Base-by-base conservation (phyloP, 92 coral and sea anemone genomes). In the Epizoanthus rinbou region DNA sequence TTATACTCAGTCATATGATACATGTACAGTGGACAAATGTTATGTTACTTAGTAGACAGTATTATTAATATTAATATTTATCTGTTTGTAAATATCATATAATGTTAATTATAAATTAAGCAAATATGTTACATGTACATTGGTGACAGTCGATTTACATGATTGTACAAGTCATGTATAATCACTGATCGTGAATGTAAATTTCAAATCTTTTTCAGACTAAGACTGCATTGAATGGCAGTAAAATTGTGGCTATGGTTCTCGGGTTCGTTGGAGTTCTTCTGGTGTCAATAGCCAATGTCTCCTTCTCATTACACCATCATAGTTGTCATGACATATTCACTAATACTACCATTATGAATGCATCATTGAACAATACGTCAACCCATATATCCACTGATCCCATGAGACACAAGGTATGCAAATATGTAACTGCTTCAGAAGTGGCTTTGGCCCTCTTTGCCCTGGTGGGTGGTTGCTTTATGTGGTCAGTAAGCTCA, bases 401-500 rank as follows among this genome's bases (percentile, higher is more conserved):
- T 9, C 58, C 68, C 7, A 13, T 72, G 25, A 50, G 7, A 6
- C 18, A 62, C 65, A 56, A 63, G 43, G 17, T 11, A 69, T 9
- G 87, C 93, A 62, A 76, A 69, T 19, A 85, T 87, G 16, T 85
- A 57, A 91, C 91, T 22, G 16, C 45, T 64, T 33, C 41, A 19
- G 91, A 90, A 23, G 86, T 90, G 50, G 60, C 87, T n/a, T 25
- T 85, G 31, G 81, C 94, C 25, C 74, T 94, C 65, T 56, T 96
- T 35, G 92, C 94, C 16, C 85, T 96, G 80, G 71, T 86, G 85
- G 96, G 97, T 69, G 99, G 98, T 8, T 87, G 90, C 5, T 60
- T 94, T 6, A 89, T 92, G 86, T 96, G 99, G 99, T 87, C 96
- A 62, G 57, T 96, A 13, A 96, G 99, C 52, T 94, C 99, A 94